Percentiles rank a stretch among this genome's conserved stretches.
Conservation (phyloP, 2,888 invertebrate species). For the Drosophila subsilvestris region DNA sequence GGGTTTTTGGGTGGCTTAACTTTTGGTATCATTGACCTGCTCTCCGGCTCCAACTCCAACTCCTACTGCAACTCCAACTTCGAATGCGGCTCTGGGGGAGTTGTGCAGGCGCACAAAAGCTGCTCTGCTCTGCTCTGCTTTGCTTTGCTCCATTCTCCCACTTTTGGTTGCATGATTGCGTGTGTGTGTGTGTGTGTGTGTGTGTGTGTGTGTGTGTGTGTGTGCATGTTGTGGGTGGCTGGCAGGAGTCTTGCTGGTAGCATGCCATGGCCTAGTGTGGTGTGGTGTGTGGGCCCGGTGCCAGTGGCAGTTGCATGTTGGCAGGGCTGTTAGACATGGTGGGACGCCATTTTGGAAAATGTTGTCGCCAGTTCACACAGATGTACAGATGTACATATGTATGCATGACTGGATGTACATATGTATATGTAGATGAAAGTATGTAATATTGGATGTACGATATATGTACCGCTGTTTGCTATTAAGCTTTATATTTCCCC, state of each 20-base stretch:
- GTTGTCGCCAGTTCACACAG: constrained; percentile 40
- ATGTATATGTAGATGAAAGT: constrained; percentile 11
- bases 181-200: too few relatives aligned
- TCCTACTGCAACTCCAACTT: constrained; percentile 11
- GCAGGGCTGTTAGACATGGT: constrained; percentile 32
- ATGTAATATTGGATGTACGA: constrained; percentile 11
- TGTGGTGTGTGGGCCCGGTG: background rate
- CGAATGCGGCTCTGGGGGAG: constrained; percentile 14
- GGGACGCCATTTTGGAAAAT: constrained; percentile 45
- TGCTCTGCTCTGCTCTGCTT: background rate
- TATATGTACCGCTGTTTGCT: constrained; percentile 17
- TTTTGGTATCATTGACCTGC: constrained; percentile 79
- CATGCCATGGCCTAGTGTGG: constrained; percentile 6
- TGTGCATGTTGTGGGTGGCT: background rate
- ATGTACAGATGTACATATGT: constrained; percentile 10
- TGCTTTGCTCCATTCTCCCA: background rate
- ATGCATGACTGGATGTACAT: constrained; percentile 18
- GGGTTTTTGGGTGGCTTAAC: constrained; percentile 48
- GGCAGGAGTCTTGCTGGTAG: background rate
- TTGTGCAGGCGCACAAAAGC: constrained; percentile 36
- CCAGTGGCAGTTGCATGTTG: constrained; percentile 25
- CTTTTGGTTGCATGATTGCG: background rate
- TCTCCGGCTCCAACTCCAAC: constrained; percentile 49
- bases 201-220: too few relatives aligned
- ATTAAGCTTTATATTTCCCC: constrained; percentile 50